Evolutionary conservation across 2,888 invertebrate genomes (phyloP).

Genomic region (Lomographa bimaculata): DNA sequence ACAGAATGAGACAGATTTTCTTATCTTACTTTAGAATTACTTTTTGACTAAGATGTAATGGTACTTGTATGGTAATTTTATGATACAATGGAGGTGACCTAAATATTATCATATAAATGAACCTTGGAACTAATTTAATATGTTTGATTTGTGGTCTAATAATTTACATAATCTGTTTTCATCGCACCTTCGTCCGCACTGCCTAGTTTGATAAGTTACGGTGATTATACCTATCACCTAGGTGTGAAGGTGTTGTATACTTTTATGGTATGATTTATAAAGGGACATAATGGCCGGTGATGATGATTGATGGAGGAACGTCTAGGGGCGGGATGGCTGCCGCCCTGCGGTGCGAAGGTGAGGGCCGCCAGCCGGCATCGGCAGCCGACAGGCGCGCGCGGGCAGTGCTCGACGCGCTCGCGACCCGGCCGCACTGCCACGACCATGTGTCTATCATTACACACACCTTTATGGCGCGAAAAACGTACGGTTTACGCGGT

Average conservation of each 20-base stretch:
- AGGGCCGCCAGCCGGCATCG: conserved; percentile 36
- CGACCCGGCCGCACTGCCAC: conserved; percentile 65
- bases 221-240: conserved; percentile 19
- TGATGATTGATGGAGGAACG: conserved; percentile 47
- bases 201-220: conserved; percentile 6
- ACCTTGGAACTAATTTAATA: no score
- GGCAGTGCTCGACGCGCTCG: conserved; percentile 75
- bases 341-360: conserved; percentile 47
- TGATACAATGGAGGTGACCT: no score
- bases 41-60: no score
- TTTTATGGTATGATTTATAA: conserved; percentile 34
- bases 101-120: no score
- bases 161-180: no score
- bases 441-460: conserved; percentile 39
- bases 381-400: conserved; percentile 32
- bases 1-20: no score
- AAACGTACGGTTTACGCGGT: conserved; percentile 49
- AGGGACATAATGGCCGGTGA: conserved; percentile 42
- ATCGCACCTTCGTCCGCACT: no score
- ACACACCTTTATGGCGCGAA: conserved; percentile 48
- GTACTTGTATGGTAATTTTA: no score
- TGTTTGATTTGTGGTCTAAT: no score
- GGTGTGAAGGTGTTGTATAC: conserved; percentile 28
- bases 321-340: conserved; percentile 46
- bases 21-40: no score